Evolutionary conservation across 2,888 invertebrate species (phyloP).

Genomic region (Abrostola triplasia): DNA sequence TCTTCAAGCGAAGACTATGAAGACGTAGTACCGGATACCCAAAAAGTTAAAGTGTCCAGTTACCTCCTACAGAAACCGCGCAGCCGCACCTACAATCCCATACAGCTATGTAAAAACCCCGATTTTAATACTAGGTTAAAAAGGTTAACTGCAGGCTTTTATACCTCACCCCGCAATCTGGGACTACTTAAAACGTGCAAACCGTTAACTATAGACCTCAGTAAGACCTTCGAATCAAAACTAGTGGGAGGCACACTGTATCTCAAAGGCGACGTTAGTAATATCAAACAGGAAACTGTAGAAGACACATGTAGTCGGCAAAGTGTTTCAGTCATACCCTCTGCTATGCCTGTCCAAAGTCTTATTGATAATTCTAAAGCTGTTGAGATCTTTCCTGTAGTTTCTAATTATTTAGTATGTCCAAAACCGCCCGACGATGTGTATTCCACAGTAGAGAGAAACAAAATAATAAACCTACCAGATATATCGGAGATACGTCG

Average conservation of each 20-base stretch:
- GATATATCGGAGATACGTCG: constrained; percentile 73
- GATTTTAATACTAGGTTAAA: constrained; percentile 82
- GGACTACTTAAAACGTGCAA: constrained; percentile 71
- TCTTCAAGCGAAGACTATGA: constrained; percentile 34
- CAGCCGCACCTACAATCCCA: constrained; percentile 73
- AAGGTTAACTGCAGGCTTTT: constrained; percentile 75
- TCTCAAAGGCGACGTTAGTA: constrained; percentile 55
- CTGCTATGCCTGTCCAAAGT: constrained; percentile 69
- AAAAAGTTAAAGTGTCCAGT: constrained; percentile 68
- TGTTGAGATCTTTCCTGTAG: constrained; percentile 28
- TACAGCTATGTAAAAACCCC: constrained; percentile 81
- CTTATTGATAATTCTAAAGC: constrained; percentile 62
- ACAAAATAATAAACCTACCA: constrained; percentile 72
- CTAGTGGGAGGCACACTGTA: constrained; percentile 72
- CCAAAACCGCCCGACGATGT: constrained; percentile 14
- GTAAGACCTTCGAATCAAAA: constrained; percentile 77
- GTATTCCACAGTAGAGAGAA: constrained; percentile 60
- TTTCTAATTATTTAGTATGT: constrained; percentile 5
- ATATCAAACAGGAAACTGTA: constrained; percentile 23
- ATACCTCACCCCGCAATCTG: constrained; percentile 72
- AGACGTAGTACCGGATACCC: constrained; percentile 51
- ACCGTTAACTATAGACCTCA: constrained; percentile 78
- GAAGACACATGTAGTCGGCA: constrained; percentile 37
- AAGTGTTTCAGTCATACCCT: constrained; percentile 63
- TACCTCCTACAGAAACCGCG: constrained; percentile 75